phyloP scores from a whole-genome alignment of 2,888 invertebrate species.

The Acanthococcus lagerstroemiae region DNA sequence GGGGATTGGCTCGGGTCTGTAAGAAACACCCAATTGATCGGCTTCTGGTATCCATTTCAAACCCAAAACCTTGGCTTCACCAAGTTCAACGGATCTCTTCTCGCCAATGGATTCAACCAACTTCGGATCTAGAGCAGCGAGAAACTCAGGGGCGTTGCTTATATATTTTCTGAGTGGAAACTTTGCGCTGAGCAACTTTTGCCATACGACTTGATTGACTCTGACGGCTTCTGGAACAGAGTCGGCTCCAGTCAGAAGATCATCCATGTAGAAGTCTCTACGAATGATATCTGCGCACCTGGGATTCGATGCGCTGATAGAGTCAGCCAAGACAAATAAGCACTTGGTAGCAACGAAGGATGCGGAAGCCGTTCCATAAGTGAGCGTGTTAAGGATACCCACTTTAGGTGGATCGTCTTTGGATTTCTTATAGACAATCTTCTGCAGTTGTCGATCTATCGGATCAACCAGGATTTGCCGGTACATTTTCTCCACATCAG shows the following conservation, averaged over 20 bases:
- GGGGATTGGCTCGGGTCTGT: no score
- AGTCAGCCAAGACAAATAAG: slow-evolving; percentile 36
- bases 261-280: background rate
- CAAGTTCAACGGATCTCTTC: background rate
- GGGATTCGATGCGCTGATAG: background rate
- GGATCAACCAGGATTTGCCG: slow-evolving; percentile 37
- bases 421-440: slow-evolving; percentile 40
- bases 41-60: background rate
- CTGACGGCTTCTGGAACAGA: background rate
- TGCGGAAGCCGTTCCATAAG: slow-evolving; percentile 39
- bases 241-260: background rate
- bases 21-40: no score
- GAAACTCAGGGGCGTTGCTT: background rate
- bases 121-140: background rate
- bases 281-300: background rate
- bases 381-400: slow-evolving; percentile 38
- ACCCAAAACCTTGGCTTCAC: background rate
- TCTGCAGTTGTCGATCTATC: slow-evolving; percentile 38
- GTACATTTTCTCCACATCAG: slow-evolving; percentile 41
- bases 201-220: background rate
- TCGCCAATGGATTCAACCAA: background rate
- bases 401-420: background rate
- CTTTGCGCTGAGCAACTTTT: background rate
- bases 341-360: slow-evolving; percentile 38
- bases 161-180: slow-evolving; percentile 15